phyloP scores from a whole-genome alignment of 2,113 vertebrate genomes.

The Tachysurus fulvidraco region DNA sequence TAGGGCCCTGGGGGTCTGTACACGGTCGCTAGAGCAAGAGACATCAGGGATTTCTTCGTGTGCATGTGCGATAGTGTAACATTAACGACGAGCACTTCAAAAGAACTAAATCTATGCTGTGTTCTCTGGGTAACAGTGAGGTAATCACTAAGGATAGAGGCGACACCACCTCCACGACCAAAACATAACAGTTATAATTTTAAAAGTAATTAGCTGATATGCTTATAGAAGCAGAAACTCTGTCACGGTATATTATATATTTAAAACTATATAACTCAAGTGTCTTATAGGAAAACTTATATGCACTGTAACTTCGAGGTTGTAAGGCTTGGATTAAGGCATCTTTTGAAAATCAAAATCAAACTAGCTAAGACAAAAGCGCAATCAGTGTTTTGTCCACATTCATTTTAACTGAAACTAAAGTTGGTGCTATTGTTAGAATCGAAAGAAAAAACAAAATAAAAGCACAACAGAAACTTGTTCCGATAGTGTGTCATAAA shows the following conservation, averaged over 20 bases:
- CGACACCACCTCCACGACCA: too few relatives aligned
- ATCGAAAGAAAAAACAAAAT: constrained; percentile 4
- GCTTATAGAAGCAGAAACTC: constrained; percentile 45
- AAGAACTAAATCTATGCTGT: too few relatives aligned
- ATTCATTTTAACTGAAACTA: background rate
- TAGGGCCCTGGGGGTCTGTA: too few relatives aligned
- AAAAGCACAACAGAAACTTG: constrained; percentile 6
- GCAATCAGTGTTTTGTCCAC: background rate
- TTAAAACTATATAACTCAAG: background rate
- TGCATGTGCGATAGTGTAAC: too few relatives aligned
- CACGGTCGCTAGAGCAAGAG: too few relatives aligned
- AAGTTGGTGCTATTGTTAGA: background rate
- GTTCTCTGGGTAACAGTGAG: too few relatives aligned
- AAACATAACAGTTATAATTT: constrained; percentile 28
- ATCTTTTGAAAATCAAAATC: background rate
- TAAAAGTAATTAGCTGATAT: constrained; percentile 35
- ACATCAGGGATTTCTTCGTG: too few relatives aligned
- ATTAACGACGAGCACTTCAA: too few relatives aligned
- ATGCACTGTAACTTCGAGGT: background rate
- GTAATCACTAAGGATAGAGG: too few relatives aligned
- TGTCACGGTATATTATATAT: background rate
- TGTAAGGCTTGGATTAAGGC: background rate
- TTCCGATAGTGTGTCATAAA: background rate
- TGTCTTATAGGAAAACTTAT: background rate
- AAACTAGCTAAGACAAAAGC: background rate